Percentiles rank a stretch among this genome's conserved stretches.
These are phyloP conservation scores for Toxostoma redivivum DNA, from an alignment of 2,113 vertebrate species.

Conservation along the genomic window DNA sequence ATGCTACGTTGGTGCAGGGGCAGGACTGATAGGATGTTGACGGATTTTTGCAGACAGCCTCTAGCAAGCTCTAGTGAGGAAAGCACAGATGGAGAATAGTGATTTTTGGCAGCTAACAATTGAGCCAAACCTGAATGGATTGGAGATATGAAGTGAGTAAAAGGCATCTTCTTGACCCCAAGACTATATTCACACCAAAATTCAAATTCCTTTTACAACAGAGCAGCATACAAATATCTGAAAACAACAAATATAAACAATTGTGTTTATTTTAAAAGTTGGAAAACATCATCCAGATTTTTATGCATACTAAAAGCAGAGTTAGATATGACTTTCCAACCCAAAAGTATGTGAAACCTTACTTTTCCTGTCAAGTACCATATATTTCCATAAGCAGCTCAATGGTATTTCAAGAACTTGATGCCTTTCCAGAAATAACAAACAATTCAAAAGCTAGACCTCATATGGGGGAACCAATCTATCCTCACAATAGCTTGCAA, in stretches of 20 bases:
- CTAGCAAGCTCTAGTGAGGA: conserved; percentile 9
- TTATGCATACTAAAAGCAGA: neutral
- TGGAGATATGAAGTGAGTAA: neutral
- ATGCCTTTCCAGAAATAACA: conserved; percentile 47
- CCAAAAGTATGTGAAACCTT: neutral
- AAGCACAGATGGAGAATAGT: conserved; percentile 38
- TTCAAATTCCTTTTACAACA: neutral
- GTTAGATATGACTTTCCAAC: neutral
- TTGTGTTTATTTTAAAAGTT: neutral
- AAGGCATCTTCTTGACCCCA: neutral
- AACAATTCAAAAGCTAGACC: conserved; percentile 41
- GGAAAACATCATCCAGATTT: neutral
- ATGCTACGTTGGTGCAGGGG: neutral
- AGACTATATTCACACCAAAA: neutral
- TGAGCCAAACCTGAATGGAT: neutral
- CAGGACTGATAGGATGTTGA: conserved; percentile 31
- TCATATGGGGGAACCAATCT: conserved; percentile 44
- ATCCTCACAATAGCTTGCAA: conserved; percentile 47
- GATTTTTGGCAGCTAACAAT: conserved; percentile 19
- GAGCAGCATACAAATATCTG: neutral
- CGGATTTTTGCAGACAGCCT: conserved; percentile 28
- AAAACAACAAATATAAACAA: neutral
- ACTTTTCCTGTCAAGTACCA: conserved; percentile 5
- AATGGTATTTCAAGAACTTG: neutral
- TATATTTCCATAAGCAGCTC: neutral